Evolutionary conservation across 2,797 vertebrate genomes (phyloP), one percentile per base, ranked within the genome.

Genomic region (Salarias fasciatus): DNA sequence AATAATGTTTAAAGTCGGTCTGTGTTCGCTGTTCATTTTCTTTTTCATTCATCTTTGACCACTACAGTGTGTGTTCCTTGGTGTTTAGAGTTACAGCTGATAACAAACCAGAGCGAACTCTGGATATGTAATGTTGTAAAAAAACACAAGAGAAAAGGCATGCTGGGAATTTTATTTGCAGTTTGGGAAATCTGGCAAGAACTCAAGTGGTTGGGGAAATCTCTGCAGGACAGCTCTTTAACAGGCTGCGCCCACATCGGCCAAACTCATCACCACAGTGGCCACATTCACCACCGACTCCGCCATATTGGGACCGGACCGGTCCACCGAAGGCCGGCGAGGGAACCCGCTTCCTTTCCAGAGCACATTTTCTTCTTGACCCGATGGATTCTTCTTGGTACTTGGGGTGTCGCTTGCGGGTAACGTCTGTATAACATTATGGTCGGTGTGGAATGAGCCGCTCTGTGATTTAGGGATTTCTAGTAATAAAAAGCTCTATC

Each of bases 401-500:
- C 60, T 53, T 30, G 53, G 53, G 69, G 72, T 64, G 75, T 66
- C 6, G 41, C 65, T 63, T 72, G 77, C 49, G 80, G 83, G 74
- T 55, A 70, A 77, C 2, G 63, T 50, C 14, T 38, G 69, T 63
- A 24, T 63, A 70, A 63, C 65, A 82, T 85, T 85, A 79, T 77
- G 84, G 86, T 83, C 72, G 42, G 40, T 11, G 52, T 41, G 66
- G 67, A 73, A 51, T 14, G 57, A 66, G 63, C 63, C 58, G 38
- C 77, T 66, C 58, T 80, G 66, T 80, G 76, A 83, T 88, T 86
- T 76, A 30, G 53, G 70, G 62, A 53, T 77, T 77, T 62, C 18
- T 28, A 58, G 54, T 71, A 72, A 81, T 65, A 52, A 70, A 59
- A 79, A 18, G 48, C 51, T 72, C 65, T 69, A 63, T 83, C 63